Evolutionary conservation across 1,140 invertebrate genomes (phyloP), one percentile per base, ranked within the genome.

Genomic region (Microplitis demolitor): DNA sequence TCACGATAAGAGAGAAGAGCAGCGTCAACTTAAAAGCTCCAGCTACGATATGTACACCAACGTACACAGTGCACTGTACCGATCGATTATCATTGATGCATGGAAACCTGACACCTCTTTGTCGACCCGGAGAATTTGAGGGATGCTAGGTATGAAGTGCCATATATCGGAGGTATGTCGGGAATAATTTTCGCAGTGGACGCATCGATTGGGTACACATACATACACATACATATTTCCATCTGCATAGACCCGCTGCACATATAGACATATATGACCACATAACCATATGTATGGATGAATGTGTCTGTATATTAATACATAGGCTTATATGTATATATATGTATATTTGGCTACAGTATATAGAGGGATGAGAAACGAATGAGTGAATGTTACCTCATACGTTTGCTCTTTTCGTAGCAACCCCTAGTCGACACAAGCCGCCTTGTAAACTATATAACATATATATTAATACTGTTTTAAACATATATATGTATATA

Each of bases 161-260:
- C 63, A 72, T 75, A 60, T 68, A 68, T 72, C 67, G 74, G 72
- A 70, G 74, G 71, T 75, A 75, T 75, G 74, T 14, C 62, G 53
- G 69, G 66, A 72, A 75, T 72, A 75, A 75, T 75, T 75, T 75
- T 75, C 70, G 66, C 66, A 69, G 35, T 63, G 60, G 67, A 71
- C 61, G 60, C 61, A 71, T 71, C 50, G 69, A 64, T 71, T 37
- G 33, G 61, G 34, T 45, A 66, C 53, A 66, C 39, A 71, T 6
- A 66, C n/a, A 39, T 24, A 14, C 13, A 24, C 31, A 31, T 45
- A 37, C 24, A 50, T 35, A 24, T 24, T 24, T 24, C 24, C 24
- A 24, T 24, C 24, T 24, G 24, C 24, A 24, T 24, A 24, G 24
- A 24, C 24, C 24, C 2, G 24, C 24, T 24, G 24, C 2, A 24